Conservation (phyloP, 2,113 vertebrate species). For the Otus sunia region DNA sequence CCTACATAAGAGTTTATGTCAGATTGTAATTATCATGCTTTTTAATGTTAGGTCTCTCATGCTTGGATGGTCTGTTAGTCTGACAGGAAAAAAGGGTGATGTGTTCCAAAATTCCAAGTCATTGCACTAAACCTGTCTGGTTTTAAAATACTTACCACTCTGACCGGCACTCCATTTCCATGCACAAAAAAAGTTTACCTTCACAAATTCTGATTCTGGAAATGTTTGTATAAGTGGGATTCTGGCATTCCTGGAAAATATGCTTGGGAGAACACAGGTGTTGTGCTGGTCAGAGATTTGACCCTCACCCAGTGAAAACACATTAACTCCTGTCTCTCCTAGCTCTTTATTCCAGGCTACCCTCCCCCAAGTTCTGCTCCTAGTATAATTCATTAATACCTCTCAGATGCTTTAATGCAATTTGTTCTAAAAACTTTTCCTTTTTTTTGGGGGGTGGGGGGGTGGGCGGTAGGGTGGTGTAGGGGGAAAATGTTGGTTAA, state of each 20-base stretch:
- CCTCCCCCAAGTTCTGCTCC: background rate
- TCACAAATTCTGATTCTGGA: background rate
- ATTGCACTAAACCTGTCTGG: background rate
- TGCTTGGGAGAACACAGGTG: background rate
- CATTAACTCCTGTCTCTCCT: too few relatives aligned
- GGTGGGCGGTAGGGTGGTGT: too few relatives aligned
- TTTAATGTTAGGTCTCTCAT: background rate
- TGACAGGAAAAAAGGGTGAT: background rate
- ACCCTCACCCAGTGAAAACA: background rate
- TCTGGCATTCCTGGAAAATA: background rate
- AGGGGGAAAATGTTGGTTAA: background rate
- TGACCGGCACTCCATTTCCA: background rate
- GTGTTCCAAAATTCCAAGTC: background rate
- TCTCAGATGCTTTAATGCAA: background rate
- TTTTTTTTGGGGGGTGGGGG: accelerated
- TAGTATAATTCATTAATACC: background rate
- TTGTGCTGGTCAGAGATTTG: accelerated
- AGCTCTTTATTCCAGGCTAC: background rate
- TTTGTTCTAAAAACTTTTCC: background rate
- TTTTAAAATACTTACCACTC: background rate
- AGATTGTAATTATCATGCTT: background rate
- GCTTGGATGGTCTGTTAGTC: background rate
- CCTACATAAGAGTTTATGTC: background rate
- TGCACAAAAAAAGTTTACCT: background rate
- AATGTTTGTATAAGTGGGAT: accelerated